Evolutionary conservation across 2,113 vertebrate genomes (phyloP).

Genomic region (Neoarius graeffei): DNA sequence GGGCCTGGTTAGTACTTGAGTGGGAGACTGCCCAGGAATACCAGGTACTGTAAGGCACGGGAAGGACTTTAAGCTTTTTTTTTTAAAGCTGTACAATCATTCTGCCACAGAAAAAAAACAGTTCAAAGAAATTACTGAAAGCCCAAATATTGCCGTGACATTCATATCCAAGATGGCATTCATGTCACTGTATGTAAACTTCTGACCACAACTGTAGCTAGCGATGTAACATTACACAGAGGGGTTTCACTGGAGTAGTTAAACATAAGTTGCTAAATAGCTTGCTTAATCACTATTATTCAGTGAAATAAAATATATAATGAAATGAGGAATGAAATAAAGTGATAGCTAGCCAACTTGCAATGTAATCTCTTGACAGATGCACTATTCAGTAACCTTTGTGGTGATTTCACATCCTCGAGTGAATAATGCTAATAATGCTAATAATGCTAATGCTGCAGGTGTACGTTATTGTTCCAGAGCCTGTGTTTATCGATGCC

Average conservation of each 20-base stretch:
- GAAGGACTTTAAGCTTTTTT: no score
- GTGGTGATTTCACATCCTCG: background rate
- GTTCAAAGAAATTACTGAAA: no score
- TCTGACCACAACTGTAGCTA: background rate
- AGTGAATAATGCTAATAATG: background rate
- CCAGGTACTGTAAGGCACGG: no score
- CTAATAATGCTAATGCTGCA: background rate
- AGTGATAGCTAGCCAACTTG: background rate
- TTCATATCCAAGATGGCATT: no score
- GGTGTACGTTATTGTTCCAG: slow-evolving; percentile 62
- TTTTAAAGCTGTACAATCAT: no score
- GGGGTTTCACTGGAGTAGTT: background rate
- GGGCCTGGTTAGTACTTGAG: no score
- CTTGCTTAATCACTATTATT: background rate
- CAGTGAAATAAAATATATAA: background rate
- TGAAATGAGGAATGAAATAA: background rate
- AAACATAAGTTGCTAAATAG: background rate
- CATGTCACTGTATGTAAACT: no score
- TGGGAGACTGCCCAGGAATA: no score
- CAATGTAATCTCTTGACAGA: background rate
- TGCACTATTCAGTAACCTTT: background rate
- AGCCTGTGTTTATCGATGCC: slow-evolving; percentile 93
- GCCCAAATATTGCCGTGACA: no score
- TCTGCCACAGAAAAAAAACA: no score
- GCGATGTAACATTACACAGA: background rate